Base-by-base conservation (phyloP, 2,888 invertebrate species). In the Andrena hattorfiana region DNA sequence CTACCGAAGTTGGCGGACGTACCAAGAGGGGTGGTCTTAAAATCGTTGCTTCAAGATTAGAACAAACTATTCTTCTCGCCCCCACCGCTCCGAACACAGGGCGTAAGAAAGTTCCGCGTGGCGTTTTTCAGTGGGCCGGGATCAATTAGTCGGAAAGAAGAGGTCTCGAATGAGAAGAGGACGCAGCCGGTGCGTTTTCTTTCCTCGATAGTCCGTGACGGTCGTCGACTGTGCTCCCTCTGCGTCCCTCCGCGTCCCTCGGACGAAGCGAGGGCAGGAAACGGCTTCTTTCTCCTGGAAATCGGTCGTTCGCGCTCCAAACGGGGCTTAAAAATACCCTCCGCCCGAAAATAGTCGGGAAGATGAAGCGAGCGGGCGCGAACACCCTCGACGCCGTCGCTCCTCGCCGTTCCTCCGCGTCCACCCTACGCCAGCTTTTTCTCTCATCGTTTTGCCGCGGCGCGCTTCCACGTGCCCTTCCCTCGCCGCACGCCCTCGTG, bases 251-350 rank as follows among this genome's bases (percentile, higher is more conserved):
- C 68, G 48, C 60, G 54, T 30, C 54, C 42, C 48, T 28, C 23
- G 20, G 7, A 23, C 49, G 6, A 35, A 69, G 26, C 26, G 77
- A 56, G 71, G 54, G 51, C 77, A 82, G 80, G 77, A 84, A 77
- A 80, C 78, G 72, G 71, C 70, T 86, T 85, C 83, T 88, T 84
- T 83, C 86, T 86, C 75, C 79, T 84, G 71, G 81, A 87, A 84
- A 87, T 87, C 85, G 83, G 80, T 64, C 81, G 84, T 79, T 87
- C 76, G 74, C 35, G 80, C 67, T 83, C 90, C 87, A 90, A 90
- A 91, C 87, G 87, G 73, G 87, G 85, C 86, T 91, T 91, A 91
- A 92, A 93, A 93, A 93, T 93, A 92, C 88, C 88, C 88, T 69
- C 59, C 77, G 87, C 85, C 89, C 84, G 83, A 92, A 87, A 87